Evolutionary conservation across 2,797 vertebrate genomes (phyloP), one percentile per base, ranked within the genome.

Genomic region (Myoxocephalus aenaeus): DNA sequence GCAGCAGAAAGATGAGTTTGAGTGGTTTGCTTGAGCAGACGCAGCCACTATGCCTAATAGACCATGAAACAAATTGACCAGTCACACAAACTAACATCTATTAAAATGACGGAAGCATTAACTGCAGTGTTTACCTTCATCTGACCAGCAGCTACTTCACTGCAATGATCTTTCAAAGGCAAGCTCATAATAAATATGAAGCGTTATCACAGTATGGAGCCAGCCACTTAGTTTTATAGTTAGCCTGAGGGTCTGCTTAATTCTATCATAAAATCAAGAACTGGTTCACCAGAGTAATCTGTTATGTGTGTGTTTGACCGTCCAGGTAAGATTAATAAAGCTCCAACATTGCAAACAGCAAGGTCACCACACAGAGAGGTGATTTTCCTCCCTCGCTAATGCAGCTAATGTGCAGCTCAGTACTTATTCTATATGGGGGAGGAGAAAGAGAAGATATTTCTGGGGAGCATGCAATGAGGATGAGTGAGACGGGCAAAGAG

Each of bases 361-460:
- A 91, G 89, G 89, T 94, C 89, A 91, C 79, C 76, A 51, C 71
- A 44, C 65, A 67, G 13, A 36, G 68, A 82, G 73, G 42, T 15
- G 14, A 68, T 64, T 86, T 83, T 77, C 80, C 75, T 74, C 22
- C 7, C 79, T 73, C 22, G 51, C 79, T 87, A 81, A 88, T 80
- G 80, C 72, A 38, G 87, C 83, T 90, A 84, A 90, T 84, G 71
- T 72, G 76, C 62, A 78, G 78, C 80, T 87, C 80, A 82, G 87
- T 75, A 58, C 61, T 75, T 62, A 51, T 61, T 70, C 48, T 64
- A 73, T 67, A 77, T 53, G 42, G 32, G 62, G 51, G 57, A 68
- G 59, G 48, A 76, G 51, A 70, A 54, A 44, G 65, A 71, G 77
- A 76, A 75, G 67, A 73, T 57, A 69, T 83, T 58, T 79, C 70